These are phyloP conservation scores for Calcarius lapponicus DNA, from an alignment of 2,797 vertebrate genomes.

Conservation along the genomic window DNA sequence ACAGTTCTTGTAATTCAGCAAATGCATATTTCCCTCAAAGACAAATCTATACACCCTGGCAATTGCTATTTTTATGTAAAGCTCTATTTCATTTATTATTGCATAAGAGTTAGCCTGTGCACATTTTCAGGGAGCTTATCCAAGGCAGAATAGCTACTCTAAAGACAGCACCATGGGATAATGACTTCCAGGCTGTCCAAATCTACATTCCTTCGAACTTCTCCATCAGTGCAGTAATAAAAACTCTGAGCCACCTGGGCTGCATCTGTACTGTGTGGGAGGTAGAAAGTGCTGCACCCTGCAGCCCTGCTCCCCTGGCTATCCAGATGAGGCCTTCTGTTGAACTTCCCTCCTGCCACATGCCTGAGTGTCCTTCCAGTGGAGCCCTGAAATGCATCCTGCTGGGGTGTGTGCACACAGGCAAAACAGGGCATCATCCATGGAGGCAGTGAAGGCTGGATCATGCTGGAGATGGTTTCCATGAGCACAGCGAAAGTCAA, in stretches of 20 bases:
- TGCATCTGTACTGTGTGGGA: conserved; percentile 57
- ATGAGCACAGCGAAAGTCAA: neutral
- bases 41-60: neutral
- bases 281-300: neutral
- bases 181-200: conserved; percentile 52
- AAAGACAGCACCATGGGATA: neutral
- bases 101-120: neutral
- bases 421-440: neutral
- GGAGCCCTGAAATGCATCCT: neutral
- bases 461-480: neutral
- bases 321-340: neutral
- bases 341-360: neutral
- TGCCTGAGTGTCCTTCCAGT: neutral
- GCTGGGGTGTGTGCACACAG: neutral
- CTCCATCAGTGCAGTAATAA: neutral
- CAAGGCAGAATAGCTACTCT: neutral
- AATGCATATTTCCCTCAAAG: neutral
- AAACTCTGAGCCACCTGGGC: conserved; percentile 44
- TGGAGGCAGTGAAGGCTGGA: neutral
- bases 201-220: conserved; percentile 41
- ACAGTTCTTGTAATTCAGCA: neutral
- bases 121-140: neutral
- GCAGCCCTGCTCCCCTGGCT: neutral
- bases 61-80: neutral
- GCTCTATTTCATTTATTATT: neutral